Evolutionary conservation across 2,797 vertebrate genomes (phyloP), one percentile per base, ranked within the genome.

Genomic region (Halcyon smyrnensis): DNA sequence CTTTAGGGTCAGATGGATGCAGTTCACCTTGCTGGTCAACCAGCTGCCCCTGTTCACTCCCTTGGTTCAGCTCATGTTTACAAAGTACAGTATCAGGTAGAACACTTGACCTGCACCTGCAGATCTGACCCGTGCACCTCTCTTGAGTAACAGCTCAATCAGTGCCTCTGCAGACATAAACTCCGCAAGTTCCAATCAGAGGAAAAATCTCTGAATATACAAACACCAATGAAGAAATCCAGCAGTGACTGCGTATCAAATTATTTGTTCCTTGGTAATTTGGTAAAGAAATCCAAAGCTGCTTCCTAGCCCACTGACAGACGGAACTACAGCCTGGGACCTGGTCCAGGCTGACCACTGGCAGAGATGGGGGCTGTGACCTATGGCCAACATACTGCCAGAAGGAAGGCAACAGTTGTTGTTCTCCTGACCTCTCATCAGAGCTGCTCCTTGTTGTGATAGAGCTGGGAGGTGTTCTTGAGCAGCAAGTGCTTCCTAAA

Each of bases 371-470:
- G 48, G 32, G 28, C 45, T 64, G 30, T 53, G 37, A 11, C 43
- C 51, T 15, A 6, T 32, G 37, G 12, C 36, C 41, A 15, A 21
- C 6, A 30, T 1, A 2, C 7, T 43, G 15, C 9, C 0, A 0
- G 23, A 34, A 17, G 8, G 15, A 53, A 53, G 15, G 30, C 6
- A 11, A 15, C 1, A 3, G 16, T 4, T 48, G 69, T 76, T 0
- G 0, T 43, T 56, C 64, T 59, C 27, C 32, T 37, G 15, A 65
- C 34, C 16, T n/a, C 51, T 67, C 36, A 43, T 65, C 64, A 50
- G 76, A 76, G 36, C 36, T 30, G 14, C 5, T 74, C 18, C n/a
- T 7, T 0, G 0, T 59, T 28, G 43, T 4, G 16, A 21, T 30
- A 34, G 37, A 25, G 19, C 6, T 0, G 2, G 39, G 27, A 65